Percentiles rank a stretch among this genome's conserved stretches.
These are phyloP conservation scores for Panorpa germanica DNA, from an alignment of 2,888 invertebrate genomes.

Conservation along the genomic window DNA sequence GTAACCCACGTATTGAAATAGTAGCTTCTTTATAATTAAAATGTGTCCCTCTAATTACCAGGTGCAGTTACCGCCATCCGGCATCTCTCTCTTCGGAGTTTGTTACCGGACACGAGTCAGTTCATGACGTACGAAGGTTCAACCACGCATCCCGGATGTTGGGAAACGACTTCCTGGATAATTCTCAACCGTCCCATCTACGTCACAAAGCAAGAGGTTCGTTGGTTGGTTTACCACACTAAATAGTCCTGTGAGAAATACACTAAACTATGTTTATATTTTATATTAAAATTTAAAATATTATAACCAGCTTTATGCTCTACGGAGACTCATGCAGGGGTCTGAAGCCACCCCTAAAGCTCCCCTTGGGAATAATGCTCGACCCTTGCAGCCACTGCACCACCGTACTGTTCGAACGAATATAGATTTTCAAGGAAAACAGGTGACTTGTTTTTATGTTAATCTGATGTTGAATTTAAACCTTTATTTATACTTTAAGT, in stretches of 20 bases:
- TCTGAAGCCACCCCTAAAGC: conserved; percentile 72
- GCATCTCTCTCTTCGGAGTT: conserved; percentile 65
- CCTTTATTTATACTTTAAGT: background rate
- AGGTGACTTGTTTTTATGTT: conserved; percentile 17
- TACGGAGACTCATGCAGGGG: conserved; percentile 79
- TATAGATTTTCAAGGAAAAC: conserved; percentile 75
- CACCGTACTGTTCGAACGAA: conserved; percentile 91
- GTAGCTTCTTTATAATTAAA: too few species aligned
- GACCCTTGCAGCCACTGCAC: conserved; percentile 83
- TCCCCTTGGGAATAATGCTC: conserved; percentile 82
- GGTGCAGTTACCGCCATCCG: conserved; percentile 68
- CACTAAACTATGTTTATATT: background rate
- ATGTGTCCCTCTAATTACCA: conserved; percentile 27
- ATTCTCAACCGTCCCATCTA: conserved; percentile 96
- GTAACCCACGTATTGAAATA: too few species aligned
- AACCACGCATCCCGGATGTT: conserved; percentile 93
- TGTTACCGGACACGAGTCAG: conserved; percentile 80
- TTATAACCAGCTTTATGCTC: conserved; percentile 66
- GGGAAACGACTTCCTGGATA: conserved; percentile 99
- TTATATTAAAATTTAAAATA: conserved; percentile 6
- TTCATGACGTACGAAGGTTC: conserved; percentile 98
- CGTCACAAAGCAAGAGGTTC: conserved; percentile 88
- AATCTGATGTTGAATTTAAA: conserved; percentile 3
- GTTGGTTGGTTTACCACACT: conserved; percentile 12
- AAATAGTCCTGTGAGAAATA: background rate